These are phyloP conservation scores for Aphrophora alni DNA, from an alignment of 2,888 invertebrate genomes.

Conservation along the genomic window DNA sequence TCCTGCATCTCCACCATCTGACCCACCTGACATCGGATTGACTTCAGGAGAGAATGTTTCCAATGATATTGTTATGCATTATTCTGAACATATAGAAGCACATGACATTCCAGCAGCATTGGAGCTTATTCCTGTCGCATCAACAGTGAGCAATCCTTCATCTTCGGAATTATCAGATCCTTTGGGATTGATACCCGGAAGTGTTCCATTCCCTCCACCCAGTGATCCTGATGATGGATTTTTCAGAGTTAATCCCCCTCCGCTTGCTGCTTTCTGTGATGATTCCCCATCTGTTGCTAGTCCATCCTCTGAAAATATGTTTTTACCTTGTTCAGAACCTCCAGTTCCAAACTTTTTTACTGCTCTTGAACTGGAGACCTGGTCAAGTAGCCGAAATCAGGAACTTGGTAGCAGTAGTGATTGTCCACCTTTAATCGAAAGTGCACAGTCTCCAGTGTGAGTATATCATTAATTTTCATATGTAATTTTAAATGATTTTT, in stretches of 20 bases:
- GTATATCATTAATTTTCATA: neutral
- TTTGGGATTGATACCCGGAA: slow-evolving; percentile 37
- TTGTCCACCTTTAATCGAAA: neutral
- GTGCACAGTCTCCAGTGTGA: neutral
- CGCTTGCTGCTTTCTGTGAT: neutral
- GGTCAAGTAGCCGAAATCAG: neutral
- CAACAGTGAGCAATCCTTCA: neutral
- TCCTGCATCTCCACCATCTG: slow-evolving; percentile 21
- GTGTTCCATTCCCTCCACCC: slow-evolving; percentile 36
- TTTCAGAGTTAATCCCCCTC: slow-evolving; percentile 27
- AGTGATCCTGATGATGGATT: slow-evolving; percentile 40
- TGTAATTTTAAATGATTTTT: too few relatives aligned
- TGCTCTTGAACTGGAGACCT: neutral
- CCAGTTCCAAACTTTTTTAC: neutral
- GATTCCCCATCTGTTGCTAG: neutral
- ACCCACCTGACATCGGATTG: neutral
- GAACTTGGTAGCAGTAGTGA: neutral
- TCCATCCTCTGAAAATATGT: neutral
- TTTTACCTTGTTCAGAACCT: neutral
- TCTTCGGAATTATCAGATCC: slow-evolving; percentile 27
- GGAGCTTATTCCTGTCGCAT: slow-evolving; percentile 18
- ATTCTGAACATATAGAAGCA: neutral
- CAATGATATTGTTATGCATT: neutral
- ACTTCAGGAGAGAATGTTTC: neutral
- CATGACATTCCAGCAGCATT: slow-evolving; percentile 24